These are phyloP conservation scores for Macrotus californicus DNA, from an alignment of 2,113 vertebrate species.

Conservation along the genomic window DNA sequence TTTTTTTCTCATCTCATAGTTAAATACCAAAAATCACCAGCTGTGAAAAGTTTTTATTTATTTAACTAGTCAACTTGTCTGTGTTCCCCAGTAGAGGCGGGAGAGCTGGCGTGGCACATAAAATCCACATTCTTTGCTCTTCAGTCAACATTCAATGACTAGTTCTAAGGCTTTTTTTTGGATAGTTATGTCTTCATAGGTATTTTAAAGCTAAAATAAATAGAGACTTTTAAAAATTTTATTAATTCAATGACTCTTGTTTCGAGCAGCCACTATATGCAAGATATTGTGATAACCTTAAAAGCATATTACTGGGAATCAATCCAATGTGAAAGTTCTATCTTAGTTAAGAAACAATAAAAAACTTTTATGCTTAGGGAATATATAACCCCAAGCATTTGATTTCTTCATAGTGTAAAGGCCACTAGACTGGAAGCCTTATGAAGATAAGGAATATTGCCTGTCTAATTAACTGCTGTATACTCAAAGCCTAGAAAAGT, in stretches of 20 bases:
- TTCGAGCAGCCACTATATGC: background rate
- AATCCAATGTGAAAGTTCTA: background rate
- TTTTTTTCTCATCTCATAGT: conserved; percentile 39
- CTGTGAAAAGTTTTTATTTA: conserved; percentile 52
- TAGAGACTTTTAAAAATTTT: background rate
- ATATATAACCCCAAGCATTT: background rate
- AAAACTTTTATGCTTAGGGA: conserved; percentile 14
- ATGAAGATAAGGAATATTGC: background rate
- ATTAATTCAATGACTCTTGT: background rate
- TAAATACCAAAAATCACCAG: conserved; percentile 47
- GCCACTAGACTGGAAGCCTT: background rate
- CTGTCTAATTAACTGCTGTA: background rate
- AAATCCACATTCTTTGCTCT: conserved; percentile 27
- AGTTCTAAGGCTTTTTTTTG: background rate
- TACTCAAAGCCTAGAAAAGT: background rate
- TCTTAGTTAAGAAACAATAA: conserved; percentile 10
- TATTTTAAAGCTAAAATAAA: conserved; percentile 36
- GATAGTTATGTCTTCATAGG: background rate
- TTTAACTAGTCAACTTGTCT: conserved; percentile 32
- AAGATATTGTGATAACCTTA: conserved; percentile 6
- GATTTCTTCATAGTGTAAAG: background rate
- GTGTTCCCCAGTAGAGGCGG: background rate
- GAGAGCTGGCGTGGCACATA: background rate
- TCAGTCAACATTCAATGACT: background rate
- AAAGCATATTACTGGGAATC: conserved; percentile 6